These are phyloP conservation scores for Chinchilla lanigera DNA, from an alignment of 2,113 vertebrate species.

Conservation along the genomic window DNA sequence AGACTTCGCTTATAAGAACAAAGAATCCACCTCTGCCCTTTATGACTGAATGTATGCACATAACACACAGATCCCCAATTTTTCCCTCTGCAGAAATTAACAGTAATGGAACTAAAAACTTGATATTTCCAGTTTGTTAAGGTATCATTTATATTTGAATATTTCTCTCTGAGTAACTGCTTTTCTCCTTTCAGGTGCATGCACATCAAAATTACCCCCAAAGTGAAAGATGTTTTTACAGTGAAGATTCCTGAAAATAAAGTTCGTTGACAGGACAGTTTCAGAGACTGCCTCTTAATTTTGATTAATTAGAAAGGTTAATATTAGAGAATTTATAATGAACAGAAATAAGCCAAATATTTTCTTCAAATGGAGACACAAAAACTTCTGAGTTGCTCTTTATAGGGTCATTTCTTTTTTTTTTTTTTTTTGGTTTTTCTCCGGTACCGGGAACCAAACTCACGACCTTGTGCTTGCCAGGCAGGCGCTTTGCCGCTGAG, in stretches of 20 bases:
- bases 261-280: not conserved
- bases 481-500: too few relatives aligned
- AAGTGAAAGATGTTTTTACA: not conserved
- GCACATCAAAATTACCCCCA: not conserved
- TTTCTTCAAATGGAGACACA: not conserved
- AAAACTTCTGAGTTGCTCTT: not conserved
- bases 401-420: not conserved
- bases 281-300: not conserved
- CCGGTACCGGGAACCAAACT: too few relatives aligned
- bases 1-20: not conserved
- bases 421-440: too few relatives aligned
- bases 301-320: not conserved
- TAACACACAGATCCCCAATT: not conserved
- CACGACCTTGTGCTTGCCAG: too few relatives aligned
- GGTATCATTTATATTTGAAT: not conserved
- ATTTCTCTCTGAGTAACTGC: not conserved
- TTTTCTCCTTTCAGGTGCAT: not conserved
- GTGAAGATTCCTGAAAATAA: not conserved
- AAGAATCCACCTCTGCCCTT: not conserved
- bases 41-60: not conserved
- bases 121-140: not conserved
- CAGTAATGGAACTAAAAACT: not conserved
- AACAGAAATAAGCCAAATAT: not conserved
- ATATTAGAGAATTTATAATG: not conserved
- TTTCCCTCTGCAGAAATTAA: constrained; percentile 8